Base-by-base conservation (phyloP, 1,140 invertebrate genomes). In the Pollicipes pollicipes region DNA sequence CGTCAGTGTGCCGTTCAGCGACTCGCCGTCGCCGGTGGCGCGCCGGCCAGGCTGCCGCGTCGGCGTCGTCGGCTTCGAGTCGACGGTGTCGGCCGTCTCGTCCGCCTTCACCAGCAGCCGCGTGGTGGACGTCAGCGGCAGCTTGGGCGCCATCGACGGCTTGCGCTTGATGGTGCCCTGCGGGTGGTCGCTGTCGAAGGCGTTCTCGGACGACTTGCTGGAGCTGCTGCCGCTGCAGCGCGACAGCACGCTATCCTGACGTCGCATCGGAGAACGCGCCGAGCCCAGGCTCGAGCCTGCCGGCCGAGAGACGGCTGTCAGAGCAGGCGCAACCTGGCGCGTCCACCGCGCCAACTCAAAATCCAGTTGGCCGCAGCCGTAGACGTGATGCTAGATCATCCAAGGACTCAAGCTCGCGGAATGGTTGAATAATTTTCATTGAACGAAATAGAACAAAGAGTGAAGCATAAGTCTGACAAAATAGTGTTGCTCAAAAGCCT, bases 51-150 rank as follows among this genome's bases (percentile, higher is more conserved):
- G 35, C 45, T 58, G 45, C 13, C 45, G 45, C 10, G 45, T 58
- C 45, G 45, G 45, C 21, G 45, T 58, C 45, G 45, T 58, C 45
- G 45, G 45, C 21, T 58, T 58, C 13, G 45, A 58, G 45, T 58
- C 45, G 10, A 21, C 24, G n/a, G 3, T 69, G 21, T 35, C 64
- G 66, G 29, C 29, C 27, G 32, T 63, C 0, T 87, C 88, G 72
- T 90, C 88, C 76, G 90, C 89, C 76, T 90, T 90, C 68, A 77
- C 76, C 58, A 92, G 79, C 75, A 91, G 90, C n/a, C 92, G 82
- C 0, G 91, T 94, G 76, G 92, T 94, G 71, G 89, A 90, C 16
- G 92, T 95, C 66, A 95, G 77, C 0, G 92, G 91, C n/a, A 94
- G 84, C 68, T 76, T 76, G 27, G 73, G 90, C 77, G 90, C 91